Percentiles rank a stretch among this genome's conserved stretches.
Conservation (phyloP, 1,140 invertebrate genomes). For the Caenorhabditis inopinata region DNA sequence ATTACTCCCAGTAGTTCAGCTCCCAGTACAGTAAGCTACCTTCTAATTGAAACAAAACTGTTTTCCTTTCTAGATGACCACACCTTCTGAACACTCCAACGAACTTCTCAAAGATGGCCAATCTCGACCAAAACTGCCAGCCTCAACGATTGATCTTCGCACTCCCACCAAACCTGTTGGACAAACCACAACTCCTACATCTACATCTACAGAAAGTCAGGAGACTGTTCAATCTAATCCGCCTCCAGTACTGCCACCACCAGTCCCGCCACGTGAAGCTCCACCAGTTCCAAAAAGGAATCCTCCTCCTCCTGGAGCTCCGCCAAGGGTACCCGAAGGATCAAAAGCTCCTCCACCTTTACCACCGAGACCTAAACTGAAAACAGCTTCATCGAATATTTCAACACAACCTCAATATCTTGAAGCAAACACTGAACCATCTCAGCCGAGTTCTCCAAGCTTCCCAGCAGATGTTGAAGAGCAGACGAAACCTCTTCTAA, state of each 20-base stretch:
- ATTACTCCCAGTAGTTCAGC: constrained; percentile 27
- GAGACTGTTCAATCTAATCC: background rate
- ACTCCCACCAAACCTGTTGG: constrained; percentile 41
- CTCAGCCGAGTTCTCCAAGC: background rate
- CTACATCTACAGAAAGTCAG: background rate
- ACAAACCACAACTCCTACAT: background rate
- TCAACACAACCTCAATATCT: background rate
- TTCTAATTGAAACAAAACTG: background rate
- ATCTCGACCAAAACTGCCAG: constrained; percentile 28
- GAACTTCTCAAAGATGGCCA: constrained; percentile 42
- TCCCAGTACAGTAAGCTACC: constrained; percentile 22
- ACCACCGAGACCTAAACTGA: constrained; percentile 48
- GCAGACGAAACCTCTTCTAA: background rate
- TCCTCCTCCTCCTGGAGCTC: constrained; percentile 38
- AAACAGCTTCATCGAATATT: background rate
- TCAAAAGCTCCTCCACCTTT: constrained; percentile 45
- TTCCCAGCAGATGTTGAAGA: background rate
- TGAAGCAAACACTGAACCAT: constrained; percentile 21
- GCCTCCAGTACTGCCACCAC: constrained; percentile 26
- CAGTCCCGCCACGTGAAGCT: constrained; percentile 42
- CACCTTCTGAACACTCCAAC: constrained; percentile 54
- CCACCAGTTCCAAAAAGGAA: constrained; percentile 35
- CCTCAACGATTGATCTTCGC: constrained; percentile 39
- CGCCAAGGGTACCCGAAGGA: background rate
- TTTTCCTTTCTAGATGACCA: constrained; percentile 51